These are phyloP conservation scores for Drosophila longiperda DNA, from an alignment of 2,888 invertebrate genomes.

Conservation along the genomic window DNA sequence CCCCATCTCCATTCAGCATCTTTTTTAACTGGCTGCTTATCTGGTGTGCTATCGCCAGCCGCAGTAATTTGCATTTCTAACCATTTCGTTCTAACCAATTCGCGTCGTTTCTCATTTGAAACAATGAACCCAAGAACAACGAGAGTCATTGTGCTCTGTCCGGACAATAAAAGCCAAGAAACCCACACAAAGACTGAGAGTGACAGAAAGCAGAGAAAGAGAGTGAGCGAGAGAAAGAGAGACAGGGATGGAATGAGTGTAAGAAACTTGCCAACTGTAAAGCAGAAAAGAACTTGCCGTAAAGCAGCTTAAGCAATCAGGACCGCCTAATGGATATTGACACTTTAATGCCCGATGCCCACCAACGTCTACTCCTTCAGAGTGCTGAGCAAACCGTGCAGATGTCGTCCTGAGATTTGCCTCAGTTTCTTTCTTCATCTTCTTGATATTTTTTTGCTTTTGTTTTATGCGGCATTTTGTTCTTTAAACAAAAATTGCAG, in stretches of 20 bases:
- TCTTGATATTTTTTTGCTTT: slow-evolving; percentile 3
- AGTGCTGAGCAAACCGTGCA: slow-evolving; percentile 42
- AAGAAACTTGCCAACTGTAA: slow-evolving; percentile 70
- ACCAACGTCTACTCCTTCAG: slow-evolving; percentile 32
- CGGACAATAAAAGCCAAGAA: slow-evolving; percentile 70
- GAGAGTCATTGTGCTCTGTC: slow-evolving; percentile 70
- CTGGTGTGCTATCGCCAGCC: slow-evolving; percentile 61
- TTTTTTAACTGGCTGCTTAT: slow-evolving; percentile 50
- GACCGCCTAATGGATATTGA: slow-evolving; percentile 80
- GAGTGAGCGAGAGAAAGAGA: slow-evolving; percentile 7
- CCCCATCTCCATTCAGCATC: slow-evolving; percentile 6
- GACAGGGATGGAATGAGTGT: slow-evolving; percentile 26
- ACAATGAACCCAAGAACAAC: slow-evolving; percentile 75
- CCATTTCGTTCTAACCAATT: slow-evolving; percentile 78
- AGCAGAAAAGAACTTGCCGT: slow-evolving; percentile 76
- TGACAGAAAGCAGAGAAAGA: slow-evolving; percentile 11
- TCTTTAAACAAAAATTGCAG: slow-evolving; percentile 76
- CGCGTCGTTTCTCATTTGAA: slow-evolving; percentile 79
- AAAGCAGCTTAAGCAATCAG: slow-evolving; percentile 81
- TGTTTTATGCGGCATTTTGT: slow-evolving; percentile 63
- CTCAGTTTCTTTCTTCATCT: slow-evolving; percentile 36
- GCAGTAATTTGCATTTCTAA: slow-evolving; percentile 79
- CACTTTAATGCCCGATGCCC: slow-evolving; percentile 76
- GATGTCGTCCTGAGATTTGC: slow-evolving; percentile 72
- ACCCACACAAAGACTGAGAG: slow-evolving; percentile 36